Evolutionary conservation across 1,140 invertebrate genomes (phyloP).

Genomic region (Aphelenchoides avenae): DNA sequence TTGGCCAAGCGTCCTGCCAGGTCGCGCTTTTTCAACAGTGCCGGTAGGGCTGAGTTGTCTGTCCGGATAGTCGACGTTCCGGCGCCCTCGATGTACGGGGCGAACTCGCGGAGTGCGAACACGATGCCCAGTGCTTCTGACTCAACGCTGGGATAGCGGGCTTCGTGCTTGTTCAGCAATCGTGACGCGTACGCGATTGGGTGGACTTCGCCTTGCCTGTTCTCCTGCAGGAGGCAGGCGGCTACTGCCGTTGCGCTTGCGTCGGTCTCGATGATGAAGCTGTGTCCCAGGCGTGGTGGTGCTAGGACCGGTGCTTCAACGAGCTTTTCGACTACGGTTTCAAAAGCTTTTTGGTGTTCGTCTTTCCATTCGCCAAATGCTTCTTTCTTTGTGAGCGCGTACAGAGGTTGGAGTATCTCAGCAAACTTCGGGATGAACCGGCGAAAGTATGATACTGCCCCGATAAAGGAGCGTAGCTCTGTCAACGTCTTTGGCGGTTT

Average conservation of each 20-base stretch:
- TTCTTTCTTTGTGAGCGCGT: constrained; percentile 22
- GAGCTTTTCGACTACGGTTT: constrained; percentile 7
- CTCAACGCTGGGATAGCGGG: constrained; percentile 12
- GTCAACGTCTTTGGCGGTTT: constrained; percentile 14
- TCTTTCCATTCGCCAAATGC: background rate
- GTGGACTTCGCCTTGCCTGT: constrained; percentile 9
- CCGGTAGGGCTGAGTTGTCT: constrained; percentile 16
- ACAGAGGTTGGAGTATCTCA: constrained; percentile 11
- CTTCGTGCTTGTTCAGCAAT: constrained; percentile 23
- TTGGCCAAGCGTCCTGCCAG: constrained; percentile 13
- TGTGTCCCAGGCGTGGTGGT: constrained; percentile 18
- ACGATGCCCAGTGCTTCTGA: constrained; percentile 21
- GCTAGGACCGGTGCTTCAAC: constrained; percentile 14
- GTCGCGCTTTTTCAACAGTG: constrained; percentile 16
- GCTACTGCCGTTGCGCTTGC: constrained; percentile 10
- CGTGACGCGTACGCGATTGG: constrained; percentile 14
- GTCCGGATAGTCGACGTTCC: constrained; percentile 22
- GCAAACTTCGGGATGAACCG: constrained; percentile 16
- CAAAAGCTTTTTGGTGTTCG: constrained; percentile 11
- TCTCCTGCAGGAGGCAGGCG: constrained; percentile 15
- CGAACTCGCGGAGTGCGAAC: constrained; percentile 11
- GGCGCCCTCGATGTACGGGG: constrained; percentile 19
- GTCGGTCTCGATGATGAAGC: constrained; percentile 21
- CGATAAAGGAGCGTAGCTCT: constrained; percentile 21
- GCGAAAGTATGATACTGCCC: constrained; percentile 19